Base-by-base conservation (phyloP, 1,140 invertebrate genomes). In the Drosophila nigrodunni region DNA sequence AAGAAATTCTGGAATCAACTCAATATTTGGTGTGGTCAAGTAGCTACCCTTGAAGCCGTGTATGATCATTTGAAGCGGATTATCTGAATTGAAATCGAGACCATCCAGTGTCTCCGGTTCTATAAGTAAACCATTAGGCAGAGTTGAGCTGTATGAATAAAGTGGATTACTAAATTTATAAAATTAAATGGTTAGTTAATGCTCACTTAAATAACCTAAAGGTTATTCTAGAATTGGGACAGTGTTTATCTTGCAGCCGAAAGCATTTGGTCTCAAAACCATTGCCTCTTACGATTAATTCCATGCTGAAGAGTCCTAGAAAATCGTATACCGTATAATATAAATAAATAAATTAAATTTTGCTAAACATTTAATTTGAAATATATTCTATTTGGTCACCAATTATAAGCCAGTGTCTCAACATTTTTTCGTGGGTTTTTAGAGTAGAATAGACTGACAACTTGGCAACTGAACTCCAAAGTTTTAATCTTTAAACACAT, bases 161-260 rank as follows among this genome's bases (percentile, higher is more conserved):
- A 50, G 11, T 30, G 25, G 2, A 11, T 50, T 49, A 37, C 4
- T 13, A 13, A n/a, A 18, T 41, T 7, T 0, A 34, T 4, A 39
- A 11, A 7, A 9, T 30, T n/a, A 21, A 10, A 9, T 0, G 3
- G 49, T 1, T 3, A 21, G 1, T 30, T 8, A 6, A 8, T 9
- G n/a, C 71, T 65, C 65, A 81, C 78, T 35, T 77, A 44, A 77
- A 77, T 0, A 81, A 35, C 58, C 62, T 49, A 30, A 73, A 77
- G 1, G 58, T 64, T 11, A 80, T 67, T 44, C 80, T 77, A 0
- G 9, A 3, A 64, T 80, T 80, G 46, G 78, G 78, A 59, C 78
- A 80, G 0, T 4, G 5, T 0, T 55, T 7, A 3, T 66, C 21
- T 0, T 7, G 0, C 7, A 73, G 7, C 5, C 7, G 0, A 8